A percentile compares a stretch with the other conserved stretches of the same genome.
Evolutionary conservation across 2,113 vertebrate species (phyloP).

Genomic region (Platycercus adscitus): DNA sequence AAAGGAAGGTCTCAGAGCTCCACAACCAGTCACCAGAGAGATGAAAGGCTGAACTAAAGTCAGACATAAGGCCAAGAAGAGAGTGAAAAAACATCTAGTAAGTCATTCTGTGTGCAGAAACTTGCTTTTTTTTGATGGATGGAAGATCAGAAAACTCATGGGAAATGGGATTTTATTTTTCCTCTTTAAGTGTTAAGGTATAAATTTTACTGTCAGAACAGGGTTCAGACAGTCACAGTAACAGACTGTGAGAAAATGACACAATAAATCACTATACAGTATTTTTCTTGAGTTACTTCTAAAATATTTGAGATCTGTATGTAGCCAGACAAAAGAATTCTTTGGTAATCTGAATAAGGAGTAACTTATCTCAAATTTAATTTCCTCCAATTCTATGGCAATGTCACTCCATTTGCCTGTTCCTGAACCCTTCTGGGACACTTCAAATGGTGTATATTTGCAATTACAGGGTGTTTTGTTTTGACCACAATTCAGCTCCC

Average conservation of each 20-base stretch:
- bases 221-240: background rate
- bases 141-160: background rate
- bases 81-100: background rate
- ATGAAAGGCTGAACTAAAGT: background rate
- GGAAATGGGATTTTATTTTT: background rate
- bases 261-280: background rate
- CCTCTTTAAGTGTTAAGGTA: background rate
- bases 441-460: rapidly evolving
- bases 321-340: background rate
- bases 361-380: background rate
- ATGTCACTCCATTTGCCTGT: background rate
- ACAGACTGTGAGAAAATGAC: background rate
- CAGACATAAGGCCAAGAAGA: background rate
- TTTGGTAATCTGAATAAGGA: background rate
- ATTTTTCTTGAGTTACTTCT: background rate
- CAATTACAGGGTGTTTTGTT: rapidly evolving
- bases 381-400: background rate
- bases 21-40: background rate
- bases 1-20: background rate
- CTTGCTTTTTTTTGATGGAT: background rate
- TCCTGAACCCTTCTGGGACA: background rate
- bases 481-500: background rate
- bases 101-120: background rate
- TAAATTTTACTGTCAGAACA: background rate
- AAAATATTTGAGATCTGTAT: background rate